A percentile compares a stretch with the other conserved stretches of the same genome.
Evolutionary conservation across 2,888 invertebrate species (phyloP).

Genomic region (Tetramorium bicarinatum): DNA sequence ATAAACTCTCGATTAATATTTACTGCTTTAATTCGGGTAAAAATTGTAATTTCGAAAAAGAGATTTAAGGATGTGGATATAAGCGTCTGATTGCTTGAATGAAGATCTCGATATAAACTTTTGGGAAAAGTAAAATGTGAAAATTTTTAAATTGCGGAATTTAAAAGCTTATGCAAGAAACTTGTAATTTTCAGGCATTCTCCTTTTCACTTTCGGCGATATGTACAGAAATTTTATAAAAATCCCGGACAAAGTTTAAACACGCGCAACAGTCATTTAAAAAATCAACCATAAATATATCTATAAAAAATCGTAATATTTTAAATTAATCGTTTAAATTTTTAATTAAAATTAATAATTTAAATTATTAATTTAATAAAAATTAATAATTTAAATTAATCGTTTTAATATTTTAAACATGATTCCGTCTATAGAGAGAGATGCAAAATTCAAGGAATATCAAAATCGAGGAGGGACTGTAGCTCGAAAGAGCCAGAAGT

Average conservation of each 20-base stretch:
- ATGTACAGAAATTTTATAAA: neutral
- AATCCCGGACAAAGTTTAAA: neutral
- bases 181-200: neutral
- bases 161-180: neutral
- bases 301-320: neutral
- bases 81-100: neutral
- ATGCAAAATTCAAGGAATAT: neutral
- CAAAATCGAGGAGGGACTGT: neutral
- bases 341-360: too few species aligned
- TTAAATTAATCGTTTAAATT: too few species aligned
- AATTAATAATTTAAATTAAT: too few species aligned
- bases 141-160: neutral
- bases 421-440: neutral
- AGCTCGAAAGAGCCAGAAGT: neutral
- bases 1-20: conserved; percentile 6
- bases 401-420: too few species aligned
- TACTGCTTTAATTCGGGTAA: neutral
- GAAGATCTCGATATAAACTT: neutral
- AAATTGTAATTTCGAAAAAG: neutral
- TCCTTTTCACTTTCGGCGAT: neutral
- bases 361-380: too few species aligned
- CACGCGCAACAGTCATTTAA: neutral
- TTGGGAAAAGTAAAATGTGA: neutral
- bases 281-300: neutral
- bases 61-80: neutral